These are phyloP conservation scores for Pyrgus malvae DNA, from an alignment of 2,888 invertebrate species.

Conservation along the genomic window DNA sequence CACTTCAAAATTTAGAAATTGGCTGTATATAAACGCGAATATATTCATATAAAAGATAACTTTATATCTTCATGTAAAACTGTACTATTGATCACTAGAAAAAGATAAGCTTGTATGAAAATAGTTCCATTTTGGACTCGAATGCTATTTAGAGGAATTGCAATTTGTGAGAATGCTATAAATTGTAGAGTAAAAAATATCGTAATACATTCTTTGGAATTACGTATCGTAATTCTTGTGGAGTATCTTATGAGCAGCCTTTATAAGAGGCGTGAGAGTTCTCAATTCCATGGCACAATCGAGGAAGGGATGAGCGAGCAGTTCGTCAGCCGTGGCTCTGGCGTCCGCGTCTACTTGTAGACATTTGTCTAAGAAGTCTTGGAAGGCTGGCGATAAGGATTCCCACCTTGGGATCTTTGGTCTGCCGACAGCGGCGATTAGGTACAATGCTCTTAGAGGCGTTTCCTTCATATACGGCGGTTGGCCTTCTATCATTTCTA, in stretches of 20 bases:
- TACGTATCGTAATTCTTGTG: conserved; percentile 81
- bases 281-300: conserved; percentile 89
- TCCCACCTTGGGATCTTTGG: conserved; percentile 94
- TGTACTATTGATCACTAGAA: conserved; percentile 15
- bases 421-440: conserved; percentile 97
- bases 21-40: conserved; percentile 11
- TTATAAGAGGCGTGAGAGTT: conserved; percentile 93
- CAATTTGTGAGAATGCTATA: background rate
- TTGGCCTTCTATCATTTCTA: conserved; percentile 96
- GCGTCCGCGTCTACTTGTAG: conserved; percentile 92
- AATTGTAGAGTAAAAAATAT: conserved; percentile 8
- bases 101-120: conserved; percentile 12
- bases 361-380: conserved; percentile 93
- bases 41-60: conserved; percentile 21
- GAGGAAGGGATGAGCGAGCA: conserved; percentile 91
- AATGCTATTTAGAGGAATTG: background rate
- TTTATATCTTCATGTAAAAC: conserved; percentile 6
- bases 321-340: conserved; percentile 88
- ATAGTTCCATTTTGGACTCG: conserved; percentile 7
- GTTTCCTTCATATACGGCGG: conserved; percentile 98
- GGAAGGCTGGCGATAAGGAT: conserved; percentile 88
- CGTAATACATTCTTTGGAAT: conserved; percentile 41
- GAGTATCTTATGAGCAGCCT: conserved; percentile 93
- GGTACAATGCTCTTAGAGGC: conserved; percentile 94
- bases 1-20: conserved; percentile 14